Conservation (phyloP, 2,113 vertebrate genomes). For the Leptobrachium ailaonicum region DNA sequence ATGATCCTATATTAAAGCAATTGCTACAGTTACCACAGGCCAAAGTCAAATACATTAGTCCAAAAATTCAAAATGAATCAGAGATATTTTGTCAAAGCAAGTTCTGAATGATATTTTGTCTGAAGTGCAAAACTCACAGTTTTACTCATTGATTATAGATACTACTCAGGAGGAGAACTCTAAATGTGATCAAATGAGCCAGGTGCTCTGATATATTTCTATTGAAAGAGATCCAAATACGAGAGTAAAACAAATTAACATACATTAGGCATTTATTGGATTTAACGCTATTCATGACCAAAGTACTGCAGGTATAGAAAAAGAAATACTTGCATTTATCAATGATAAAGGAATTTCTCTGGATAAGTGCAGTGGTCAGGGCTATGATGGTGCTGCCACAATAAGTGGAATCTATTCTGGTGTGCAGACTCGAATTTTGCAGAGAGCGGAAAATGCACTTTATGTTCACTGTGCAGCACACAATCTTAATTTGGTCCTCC, state of each 20-base stretch:
- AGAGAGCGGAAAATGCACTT: constrained; percentile 11
- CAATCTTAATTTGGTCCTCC: not conserved
- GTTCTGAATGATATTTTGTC: not conserved
- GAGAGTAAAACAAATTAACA: not conserved
- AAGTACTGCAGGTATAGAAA: not conserved
- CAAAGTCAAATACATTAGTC: not conserved
- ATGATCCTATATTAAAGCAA: not conserved
- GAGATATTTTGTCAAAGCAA: not conserved
- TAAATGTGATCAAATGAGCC: not conserved
- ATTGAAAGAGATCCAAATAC: not conserved
- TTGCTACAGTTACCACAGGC: not conserved
- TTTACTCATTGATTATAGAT: not conserved
- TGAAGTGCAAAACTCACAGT: not conserved
- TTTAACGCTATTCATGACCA: not conserved
- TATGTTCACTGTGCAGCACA: constrained; percentile 7
- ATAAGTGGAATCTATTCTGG: not conserved
- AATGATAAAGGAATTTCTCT: not conserved
- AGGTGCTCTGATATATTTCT: not conserved
- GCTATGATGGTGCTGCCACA: not conserved
- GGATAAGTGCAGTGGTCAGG: not conserved
- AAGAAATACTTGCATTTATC: not conserved
- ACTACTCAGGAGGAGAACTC: not conserved
- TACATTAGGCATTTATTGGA: not conserved
- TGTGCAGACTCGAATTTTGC: constrained; percentile 3
- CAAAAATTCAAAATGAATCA: constrained; percentile 1